phyloP scores from a whole-genome alignment of 2,797 vertebrate genomes.

The Oryzias dopingdopingensis region DNA sequence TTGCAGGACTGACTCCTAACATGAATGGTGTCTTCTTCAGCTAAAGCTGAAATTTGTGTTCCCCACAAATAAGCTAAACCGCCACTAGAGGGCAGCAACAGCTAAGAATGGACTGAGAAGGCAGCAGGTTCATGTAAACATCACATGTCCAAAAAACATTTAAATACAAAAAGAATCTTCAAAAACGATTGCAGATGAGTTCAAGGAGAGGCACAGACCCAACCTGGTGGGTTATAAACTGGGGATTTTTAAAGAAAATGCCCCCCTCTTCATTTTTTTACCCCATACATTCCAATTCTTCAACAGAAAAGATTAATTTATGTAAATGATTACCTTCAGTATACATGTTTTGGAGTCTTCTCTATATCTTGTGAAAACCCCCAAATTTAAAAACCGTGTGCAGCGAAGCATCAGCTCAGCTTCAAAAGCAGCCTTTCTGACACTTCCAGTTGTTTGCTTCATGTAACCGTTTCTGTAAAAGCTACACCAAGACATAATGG shows the following conservation, averaged over 20 bases:
- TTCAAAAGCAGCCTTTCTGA: no score
- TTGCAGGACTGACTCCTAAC: slow-evolving; percentile 2
- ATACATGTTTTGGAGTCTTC: no score
- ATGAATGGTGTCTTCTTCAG: slow-evolving; percentile 5
- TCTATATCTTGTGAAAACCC: no score
- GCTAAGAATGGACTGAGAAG: slow-evolving; percentile 15
- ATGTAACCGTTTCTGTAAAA: no score
- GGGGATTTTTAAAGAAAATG: neutral
- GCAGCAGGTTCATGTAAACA: slow-evolving; percentile 56
- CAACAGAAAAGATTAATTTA: no score
- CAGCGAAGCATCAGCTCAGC: no score
- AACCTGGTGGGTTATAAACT: neutral
- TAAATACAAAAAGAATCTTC: slow-evolving; percentile 2
- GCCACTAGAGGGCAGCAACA: slow-evolving; percentile 38
- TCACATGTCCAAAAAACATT: slow-evolving; percentile 3
- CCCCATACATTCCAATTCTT: slow-evolving; percentile 9
- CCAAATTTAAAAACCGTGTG: no score
- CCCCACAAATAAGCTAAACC: neutral
- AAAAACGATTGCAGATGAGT: neutral
- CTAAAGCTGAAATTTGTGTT: neutral
- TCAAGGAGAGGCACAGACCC: slow-evolving; percentile 5
- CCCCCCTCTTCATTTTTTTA: neutral
- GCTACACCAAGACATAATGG: no score
- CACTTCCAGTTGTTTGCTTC: no score
- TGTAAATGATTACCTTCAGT: no score